Evolutionary conservation across 2,888 invertebrate genomes (phyloP).

Genomic region (Drosophila mettleri): DNA sequence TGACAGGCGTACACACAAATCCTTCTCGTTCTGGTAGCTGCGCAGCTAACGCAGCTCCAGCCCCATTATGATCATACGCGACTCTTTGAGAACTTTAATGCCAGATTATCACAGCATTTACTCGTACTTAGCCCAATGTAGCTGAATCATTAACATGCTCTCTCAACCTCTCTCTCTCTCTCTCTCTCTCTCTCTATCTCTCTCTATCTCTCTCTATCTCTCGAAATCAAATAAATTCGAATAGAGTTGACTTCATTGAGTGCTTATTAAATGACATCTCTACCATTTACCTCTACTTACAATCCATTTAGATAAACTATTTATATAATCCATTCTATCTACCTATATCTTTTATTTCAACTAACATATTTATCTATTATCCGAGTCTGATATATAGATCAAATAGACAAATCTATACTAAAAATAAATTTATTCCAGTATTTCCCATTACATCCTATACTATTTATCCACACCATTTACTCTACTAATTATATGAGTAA

Average conservation of each 20-base stretch:
- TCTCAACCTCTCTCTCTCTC: not conserved
- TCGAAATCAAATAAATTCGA: not conserved
- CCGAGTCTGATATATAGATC: no score
- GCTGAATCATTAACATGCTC: slow-evolving; percentile 9
- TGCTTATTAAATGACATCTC: no score
- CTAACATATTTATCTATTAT: not conserved
- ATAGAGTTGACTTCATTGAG: not conserved
- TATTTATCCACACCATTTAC: no score
- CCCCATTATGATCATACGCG: slow-evolving; percentile 37
- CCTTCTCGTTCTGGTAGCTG: slow-evolving; percentile 39
- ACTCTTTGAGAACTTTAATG: slow-evolving; percentile 29
- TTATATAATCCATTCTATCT: not conserved
- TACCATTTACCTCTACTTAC: no score
- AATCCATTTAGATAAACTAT: no score
- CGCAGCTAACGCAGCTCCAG: slow-evolving; percentile 6
- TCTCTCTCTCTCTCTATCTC: not conserved
- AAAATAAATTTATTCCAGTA: no score
- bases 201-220: not conserved
- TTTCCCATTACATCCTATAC: no score
- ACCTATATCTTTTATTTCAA: not conserved
- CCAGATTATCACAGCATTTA: slow-evolving; percentile 47
- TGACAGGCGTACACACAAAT: slow-evolving; percentile 50
- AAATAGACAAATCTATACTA: no score
- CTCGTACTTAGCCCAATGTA: slow-evolving; percentile 33
- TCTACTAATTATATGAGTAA: no score